Base-by-base conservation (phyloP, 2,113 vertebrate genomes). In the Eudyptes chrysolophus region DNA sequence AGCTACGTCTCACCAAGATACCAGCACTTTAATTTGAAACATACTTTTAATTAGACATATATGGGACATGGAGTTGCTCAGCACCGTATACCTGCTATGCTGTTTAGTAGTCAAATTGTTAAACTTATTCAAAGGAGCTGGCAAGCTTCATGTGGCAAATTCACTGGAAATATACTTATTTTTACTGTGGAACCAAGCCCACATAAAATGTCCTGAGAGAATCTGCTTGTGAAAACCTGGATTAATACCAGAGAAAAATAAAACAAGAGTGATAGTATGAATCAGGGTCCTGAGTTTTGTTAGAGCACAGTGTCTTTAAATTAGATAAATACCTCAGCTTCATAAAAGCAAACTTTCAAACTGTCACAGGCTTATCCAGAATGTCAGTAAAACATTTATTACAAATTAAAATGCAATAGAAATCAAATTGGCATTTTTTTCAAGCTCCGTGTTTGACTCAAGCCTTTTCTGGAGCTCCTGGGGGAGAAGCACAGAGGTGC, bases 321-420 rank as follows among this genome's bases (percentile, higher is more conserved):
- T 84, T 51, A 55, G 51, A 75, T 90, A 93, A 95, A 94, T 77
- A 90, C 11, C 54, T 97, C 80, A n/a, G 44, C 38, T 89, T 96
- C 77, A 80, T 87, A 93, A 96, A 60, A 90, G 16, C 19, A 87
- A 86, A 85, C 14, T 92, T 97, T 92, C 65, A 96, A 96, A 90
- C 18, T 36, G 34, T 87, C 27, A 60, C 27, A 83, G 74, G 64
- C 87, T 96, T 86, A 94, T 92, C 62, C 85, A 95, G 68, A 97
- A 94, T 29, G 49, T 84, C 62, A 93, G 60, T 87, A 94, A 94
- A 97, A 60, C 6, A 84, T 85, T 96, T 95, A 86, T 90, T 95
- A 66, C 80, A 97, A 96, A 96, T 95, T 92, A 90, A 96, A 97
- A 97, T 90, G n/a, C 68, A 78, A 74, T 57, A 92, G 78, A 98